Evolutionary conservation across 2,113 vertebrate species (phyloP).

Genomic region (Oenanthe melanoleuca): DNA sequence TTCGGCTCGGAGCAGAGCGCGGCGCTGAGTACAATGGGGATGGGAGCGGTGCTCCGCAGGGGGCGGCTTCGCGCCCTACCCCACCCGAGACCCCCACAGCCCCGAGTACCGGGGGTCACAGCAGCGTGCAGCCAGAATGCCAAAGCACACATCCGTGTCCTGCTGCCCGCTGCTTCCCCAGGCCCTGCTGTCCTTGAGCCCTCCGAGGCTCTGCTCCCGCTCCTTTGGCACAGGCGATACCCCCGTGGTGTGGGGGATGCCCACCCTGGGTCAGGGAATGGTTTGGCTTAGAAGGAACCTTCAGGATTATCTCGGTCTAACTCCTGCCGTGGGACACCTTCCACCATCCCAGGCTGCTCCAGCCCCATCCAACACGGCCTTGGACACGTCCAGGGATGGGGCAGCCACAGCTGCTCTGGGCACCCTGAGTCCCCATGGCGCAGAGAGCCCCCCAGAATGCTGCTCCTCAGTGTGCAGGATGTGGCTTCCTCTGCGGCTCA

Average conservation of each 20-base stretch:
- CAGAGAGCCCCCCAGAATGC: not conserved
- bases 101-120: accelerated
- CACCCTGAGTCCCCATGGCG: accelerated
- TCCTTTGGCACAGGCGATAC: not conserved
- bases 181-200: not conserved
- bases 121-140: accelerated
- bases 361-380: not conserved
- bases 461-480: not conserved
- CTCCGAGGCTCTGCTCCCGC: not conserved
- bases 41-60: not conserved
- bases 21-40: not conserved
- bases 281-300: not conserved
- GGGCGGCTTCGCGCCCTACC: not conserved
- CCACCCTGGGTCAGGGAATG: not conserved
- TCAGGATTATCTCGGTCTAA: accelerated
- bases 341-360: not conserved
- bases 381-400: not conserved
- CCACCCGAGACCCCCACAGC: no score
- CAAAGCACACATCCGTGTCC: accelerated
- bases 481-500: accelerated
- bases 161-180: not conserved
- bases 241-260: accelerated
- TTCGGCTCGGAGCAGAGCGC: not conserved
- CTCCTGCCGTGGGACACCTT: no score
- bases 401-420: not conserved